Evolutionary conservation across 2,888 invertebrate genomes (phyloP), one percentile per base, ranked within the genome.

Genomic region (Didymodactylos carnosus): DNA sequence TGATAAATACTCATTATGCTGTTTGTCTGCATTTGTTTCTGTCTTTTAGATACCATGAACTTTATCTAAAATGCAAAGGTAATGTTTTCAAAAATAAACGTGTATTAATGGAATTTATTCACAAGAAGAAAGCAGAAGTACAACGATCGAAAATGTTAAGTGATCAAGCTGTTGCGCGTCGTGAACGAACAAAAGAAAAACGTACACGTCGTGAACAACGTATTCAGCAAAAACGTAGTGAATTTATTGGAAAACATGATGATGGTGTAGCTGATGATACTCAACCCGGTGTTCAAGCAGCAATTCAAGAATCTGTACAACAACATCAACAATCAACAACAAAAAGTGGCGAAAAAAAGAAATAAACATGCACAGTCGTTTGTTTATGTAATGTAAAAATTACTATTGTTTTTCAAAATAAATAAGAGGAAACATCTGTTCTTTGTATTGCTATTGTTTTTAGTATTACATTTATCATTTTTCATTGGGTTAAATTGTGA

Each of bases 41-140:
- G n/a, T 71, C 72, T 78, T 80, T 13, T 77, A 85, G 85, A 77
- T 98, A 98, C 86, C 98, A 97, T 82, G 89, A 92, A 76, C 87
- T 99, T 82, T 99, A 99, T 88, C 91, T 97, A 91, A 97, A 97
- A 86, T 93, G 93, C 79, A 98, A 99, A 88, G 98, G 86, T 80
- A 86, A 86, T 77, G 84, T 83, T 72, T 85, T 86, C 80, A 87
- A 87, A 87, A 99, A 99, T 88, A 99, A 99, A 88, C 89, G 98
- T 84, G 94, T 95, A 49, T 87, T 99, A 73, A 98, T 98, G 94
- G 98, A 99, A 86, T 94, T 92, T 87, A 99, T 99, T 85, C 98
- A 98, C 88, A 98, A 98, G 88, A 95, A 94, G 89, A 99, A 99
- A 89, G 94, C 97, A 71, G 98, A 98, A 86, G 97, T 97, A 85